These are phyloP conservation scores for Acanthosepion lycidas DNA, from an alignment of 2,888 invertebrate genomes.

Conservation along the genomic window DNA sequence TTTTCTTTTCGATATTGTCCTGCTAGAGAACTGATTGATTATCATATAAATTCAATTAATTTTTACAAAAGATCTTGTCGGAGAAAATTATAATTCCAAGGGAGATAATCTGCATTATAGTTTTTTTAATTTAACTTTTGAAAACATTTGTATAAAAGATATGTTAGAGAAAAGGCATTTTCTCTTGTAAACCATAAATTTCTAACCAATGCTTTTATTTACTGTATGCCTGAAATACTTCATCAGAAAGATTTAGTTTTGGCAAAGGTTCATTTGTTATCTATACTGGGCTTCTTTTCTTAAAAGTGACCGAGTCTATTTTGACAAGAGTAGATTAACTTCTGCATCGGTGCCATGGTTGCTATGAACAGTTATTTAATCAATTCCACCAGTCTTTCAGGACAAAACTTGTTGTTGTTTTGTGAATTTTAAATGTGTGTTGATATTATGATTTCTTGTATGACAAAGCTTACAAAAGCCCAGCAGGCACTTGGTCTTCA, in stretches of 20 bases:
- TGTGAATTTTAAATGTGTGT: not conserved
- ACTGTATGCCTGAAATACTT: no score
- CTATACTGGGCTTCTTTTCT: no score
- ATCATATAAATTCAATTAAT: not conserved
- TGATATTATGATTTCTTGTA: not conserved
- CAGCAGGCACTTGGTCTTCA: not conserved
- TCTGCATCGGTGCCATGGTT: no score
- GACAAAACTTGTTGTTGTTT: not conserved
- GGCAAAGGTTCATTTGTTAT: no score
- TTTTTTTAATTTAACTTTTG: no score
- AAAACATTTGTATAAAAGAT: no score
- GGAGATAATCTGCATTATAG: not conserved
- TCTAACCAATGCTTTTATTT: no score
- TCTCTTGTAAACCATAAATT: no score
- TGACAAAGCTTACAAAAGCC: not conserved
- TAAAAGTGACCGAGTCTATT: no score
- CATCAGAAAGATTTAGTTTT: no score
- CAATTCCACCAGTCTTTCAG: not conserved
- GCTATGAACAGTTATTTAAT: not conserved
- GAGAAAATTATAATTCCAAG: not conserved
- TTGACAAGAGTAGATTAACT: no score
- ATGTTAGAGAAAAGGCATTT: no score
- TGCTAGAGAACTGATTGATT: not conserved
- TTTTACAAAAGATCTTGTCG: not conserved
- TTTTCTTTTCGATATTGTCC: not conserved